A percentile compares a stretch with the other conserved stretches of the same genome.
Conservation (phyloP, 2,797 vertebrate genomes). For the Huso huso region DNA sequence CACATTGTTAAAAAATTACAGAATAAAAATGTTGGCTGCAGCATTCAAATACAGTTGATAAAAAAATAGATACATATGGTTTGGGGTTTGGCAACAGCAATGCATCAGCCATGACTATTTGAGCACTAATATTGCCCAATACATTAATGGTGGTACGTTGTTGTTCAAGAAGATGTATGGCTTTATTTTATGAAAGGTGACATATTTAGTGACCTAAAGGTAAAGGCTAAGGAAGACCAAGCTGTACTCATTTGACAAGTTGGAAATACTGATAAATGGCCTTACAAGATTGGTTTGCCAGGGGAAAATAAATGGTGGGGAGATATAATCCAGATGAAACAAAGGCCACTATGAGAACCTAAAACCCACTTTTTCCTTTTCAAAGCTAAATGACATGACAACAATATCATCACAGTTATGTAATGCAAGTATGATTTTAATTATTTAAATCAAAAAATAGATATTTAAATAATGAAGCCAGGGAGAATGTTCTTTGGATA, state of each 20-base stretch:
- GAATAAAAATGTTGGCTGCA: background rate
- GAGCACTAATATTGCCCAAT: slow-evolving; percentile 1
- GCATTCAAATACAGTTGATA: background rate
- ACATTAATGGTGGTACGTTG: slow-evolving; percentile 10
- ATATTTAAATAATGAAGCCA: too few relatives aligned
- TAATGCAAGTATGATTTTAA: too few relatives aligned
- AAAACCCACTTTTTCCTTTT: background rate
- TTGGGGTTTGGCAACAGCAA: slow-evolving; percentile 10
- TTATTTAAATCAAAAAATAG: too few relatives aligned
- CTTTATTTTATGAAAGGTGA: slow-evolving; percentile 16
- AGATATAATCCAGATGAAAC: slow-evolving; percentile 7
- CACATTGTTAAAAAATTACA: too few relatives aligned
- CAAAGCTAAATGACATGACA: too few relatives aligned
- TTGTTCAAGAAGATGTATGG: slow-evolving; percentile 20
- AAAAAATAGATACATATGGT: background rate
- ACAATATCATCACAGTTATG: too few relatives aligned
- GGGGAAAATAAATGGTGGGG: slow-evolving; percentile 10
- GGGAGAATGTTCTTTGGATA: too few relatives aligned
- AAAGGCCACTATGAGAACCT: slow-evolving; percentile 12
- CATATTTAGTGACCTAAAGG: slow-evolving; percentile 11
- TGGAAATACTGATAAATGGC: slow-evolving; percentile 17
- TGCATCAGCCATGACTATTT: slow-evolving; percentile 11
- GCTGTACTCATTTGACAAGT: slow-evolving; percentile 16
- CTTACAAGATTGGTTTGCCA: slow-evolving; percentile 17
- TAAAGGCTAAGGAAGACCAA: slow-evolving; percentile 11